These are phyloP conservation scores for Anastrepha ludens DNA, from an alignment of 1,140 invertebrate genomes.

Conservation along the genomic window DNA sequence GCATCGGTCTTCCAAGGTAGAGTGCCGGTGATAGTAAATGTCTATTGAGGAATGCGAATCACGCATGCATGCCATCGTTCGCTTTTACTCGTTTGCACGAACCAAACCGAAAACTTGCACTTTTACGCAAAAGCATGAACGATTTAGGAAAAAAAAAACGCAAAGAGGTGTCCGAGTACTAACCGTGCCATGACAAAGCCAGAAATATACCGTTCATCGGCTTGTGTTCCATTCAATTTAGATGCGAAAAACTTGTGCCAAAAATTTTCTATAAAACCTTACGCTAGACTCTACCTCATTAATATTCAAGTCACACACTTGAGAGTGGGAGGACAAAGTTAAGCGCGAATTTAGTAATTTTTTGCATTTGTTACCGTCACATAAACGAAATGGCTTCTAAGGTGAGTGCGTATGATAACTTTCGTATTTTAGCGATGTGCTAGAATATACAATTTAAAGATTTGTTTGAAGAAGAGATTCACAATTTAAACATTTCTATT, in stretches of 20 bases:
- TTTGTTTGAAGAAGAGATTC: background rate
- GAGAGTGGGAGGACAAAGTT: slow-evolving; percentile 66
- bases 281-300: slow-evolving; percentile 64
- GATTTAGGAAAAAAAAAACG: slow-evolving; percentile 36
- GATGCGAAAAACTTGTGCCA: background rate
- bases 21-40: background rate
- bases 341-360: slow-evolving; percentile 47
- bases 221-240: background rate
- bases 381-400: slow-evolving; percentile 68
- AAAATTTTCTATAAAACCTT: slow-evolving; percentile 71
- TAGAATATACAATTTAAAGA: too few relatives aligned
- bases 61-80: background rate
- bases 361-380: slow-evolving; percentile 19
- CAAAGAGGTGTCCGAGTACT: background rate
- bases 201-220: slow-evolving; percentile 3
- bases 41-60: slow-evolving; percentile 22
- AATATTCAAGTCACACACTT: slow-evolving; percentile 70
- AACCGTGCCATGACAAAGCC: background rate
- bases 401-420: slow-evolving; percentile 60
- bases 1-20: background rate
- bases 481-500: background rate
- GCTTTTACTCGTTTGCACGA: background rate
- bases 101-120: slow-evolving; percentile 24
- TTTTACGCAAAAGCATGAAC: slow-evolving; percentile 17
- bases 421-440: slow-evolving; percentile 55